Base-by-base conservation (phyloP, 2,113 vertebrate species). In the Acrocephalus kingi region DNA sequence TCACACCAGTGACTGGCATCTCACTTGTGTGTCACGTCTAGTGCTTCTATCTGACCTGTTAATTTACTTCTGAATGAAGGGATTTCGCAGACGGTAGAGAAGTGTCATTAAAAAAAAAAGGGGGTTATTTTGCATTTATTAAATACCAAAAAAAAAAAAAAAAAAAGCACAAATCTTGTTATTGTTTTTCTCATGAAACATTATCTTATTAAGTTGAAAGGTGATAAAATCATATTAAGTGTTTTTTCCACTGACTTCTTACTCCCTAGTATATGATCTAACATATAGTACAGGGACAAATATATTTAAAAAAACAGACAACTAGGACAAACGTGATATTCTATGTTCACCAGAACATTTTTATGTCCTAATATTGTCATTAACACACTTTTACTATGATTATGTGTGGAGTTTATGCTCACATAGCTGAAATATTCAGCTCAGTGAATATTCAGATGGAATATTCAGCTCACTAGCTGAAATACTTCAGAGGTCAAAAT, bases 31-130 rank as follows among this genome's bases (percentile, higher is more conserved):
- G 43, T 71, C 39, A 31, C 7, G 7, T 82, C 27, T 85, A 68
- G 55, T 67, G 49, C 41, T 95, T 97, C 92, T 90, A 21, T 94
- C 28, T 87, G 33, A 90, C 28, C 78, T 92, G 87, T 91, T 96
- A 89, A 93, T 96, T 79, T 89, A 77, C 93, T 96, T 94, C 79
- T 76, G 62, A 96, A 72, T 27, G 59, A 14, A 94, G 74, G 39
- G 81, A 45, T 81, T 89, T 93, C 56, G 80, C 80, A 52, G 12
- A 6, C 35, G 43, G 35, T 49, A 78, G 72, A 37, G 30, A 51
- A 89, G 23, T 51, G 22, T 67, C 2, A 4, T 77, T 74, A 48
- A 31, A 30, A 23, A 28, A 28, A 45, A 48, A 48, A 27, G 73
- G 37, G 1, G 9, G 14, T 1, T 89, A 30, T 68, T 91, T 82